Conservation (phyloP, 1,140 invertebrate species). For the Globodera rostochiensis region DNA sequence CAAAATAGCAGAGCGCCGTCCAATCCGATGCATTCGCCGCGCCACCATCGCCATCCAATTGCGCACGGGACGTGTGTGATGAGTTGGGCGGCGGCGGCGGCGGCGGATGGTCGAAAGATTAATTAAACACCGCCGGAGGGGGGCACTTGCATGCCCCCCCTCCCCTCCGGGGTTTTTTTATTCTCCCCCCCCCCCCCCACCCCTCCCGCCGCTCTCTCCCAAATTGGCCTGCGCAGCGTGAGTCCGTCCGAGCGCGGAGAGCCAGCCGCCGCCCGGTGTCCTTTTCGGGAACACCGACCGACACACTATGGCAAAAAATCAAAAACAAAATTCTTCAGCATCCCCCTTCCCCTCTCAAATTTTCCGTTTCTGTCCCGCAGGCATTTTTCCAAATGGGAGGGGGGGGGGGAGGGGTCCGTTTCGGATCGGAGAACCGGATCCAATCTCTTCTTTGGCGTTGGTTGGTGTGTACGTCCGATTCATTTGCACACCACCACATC, state of each 20-base stretch:
- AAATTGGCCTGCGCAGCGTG: neutral
- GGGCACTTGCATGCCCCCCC: too few species aligned
- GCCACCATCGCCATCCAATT: too few species aligned
- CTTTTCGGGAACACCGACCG: neutral
- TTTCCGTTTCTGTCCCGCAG: too few species aligned
- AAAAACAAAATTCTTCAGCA: too few species aligned
- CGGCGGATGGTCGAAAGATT: neutral
- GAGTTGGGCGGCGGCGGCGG: neutral
- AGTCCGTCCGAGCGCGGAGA: neutral
- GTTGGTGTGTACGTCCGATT: neutral
- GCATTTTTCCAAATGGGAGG: neutral
- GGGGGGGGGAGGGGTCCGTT: neutral
- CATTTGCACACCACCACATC: neutral
- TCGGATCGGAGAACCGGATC: conserved; percentile 1
- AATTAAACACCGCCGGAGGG: neutral
- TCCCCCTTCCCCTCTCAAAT: neutral
- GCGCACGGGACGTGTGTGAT: too few species aligned
- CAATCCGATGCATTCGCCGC: too few species aligned
- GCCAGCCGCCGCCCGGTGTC: too few species aligned
- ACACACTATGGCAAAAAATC: too few species aligned
- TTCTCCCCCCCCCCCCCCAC: too few species aligned
- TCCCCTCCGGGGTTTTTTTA: too few species aligned
- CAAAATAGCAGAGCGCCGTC: too few species aligned
- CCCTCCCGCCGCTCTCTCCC: too few species aligned
- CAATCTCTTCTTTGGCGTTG: neutral